phyloP scores from a whole-genome alignment of 2,888 invertebrate genomes.

The Hetaerina titia region DNA sequence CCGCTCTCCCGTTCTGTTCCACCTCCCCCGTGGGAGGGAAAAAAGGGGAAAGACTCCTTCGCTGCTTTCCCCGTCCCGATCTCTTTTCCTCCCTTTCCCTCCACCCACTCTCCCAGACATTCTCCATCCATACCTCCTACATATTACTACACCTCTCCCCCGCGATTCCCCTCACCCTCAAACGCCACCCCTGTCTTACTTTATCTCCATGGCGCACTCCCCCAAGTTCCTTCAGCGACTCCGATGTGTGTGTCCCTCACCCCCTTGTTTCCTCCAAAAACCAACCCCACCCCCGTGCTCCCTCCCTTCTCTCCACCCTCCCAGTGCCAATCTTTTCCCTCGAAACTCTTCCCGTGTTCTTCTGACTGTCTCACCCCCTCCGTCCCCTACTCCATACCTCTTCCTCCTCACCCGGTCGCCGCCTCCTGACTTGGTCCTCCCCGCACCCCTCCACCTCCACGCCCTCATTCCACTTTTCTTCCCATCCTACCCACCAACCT shows the following conservation, averaged over 20 bases:
- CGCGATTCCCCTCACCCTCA: too few relatives aligned
- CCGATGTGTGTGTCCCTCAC: not conserved
- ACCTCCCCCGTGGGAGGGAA: not conserved
- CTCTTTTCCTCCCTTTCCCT: not conserved
- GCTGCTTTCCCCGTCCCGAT: not conserved
- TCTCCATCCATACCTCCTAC: too few relatives aligned
- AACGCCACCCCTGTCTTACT: not conserved
- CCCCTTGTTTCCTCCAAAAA: not conserved
- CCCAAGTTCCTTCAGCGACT: not conserved
- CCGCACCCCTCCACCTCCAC: not conserved
- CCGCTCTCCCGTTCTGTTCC: not conserved
- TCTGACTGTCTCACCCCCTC: not conserved
- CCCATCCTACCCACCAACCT: not conserved
- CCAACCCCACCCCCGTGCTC: not conserved
- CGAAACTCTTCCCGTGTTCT: conserved; percentile 40
- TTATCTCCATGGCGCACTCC: conserved; percentile 51
- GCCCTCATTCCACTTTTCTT: not conserved
- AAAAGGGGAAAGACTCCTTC: not conserved
- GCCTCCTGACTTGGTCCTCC: not conserved
- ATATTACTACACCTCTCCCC: too few relatives aligned
- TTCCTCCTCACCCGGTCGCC: too few relatives aligned
- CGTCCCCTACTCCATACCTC: not conserved
- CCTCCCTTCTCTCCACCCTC: not conserved
- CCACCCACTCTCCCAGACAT: too few relatives aligned
- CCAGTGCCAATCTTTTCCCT: conserved; percentile 16